These are phyloP conservation scores for Aegotheles bennettii DNA, from an alignment of 2,113 vertebrate genomes.

Conservation along the genomic window DNA sequence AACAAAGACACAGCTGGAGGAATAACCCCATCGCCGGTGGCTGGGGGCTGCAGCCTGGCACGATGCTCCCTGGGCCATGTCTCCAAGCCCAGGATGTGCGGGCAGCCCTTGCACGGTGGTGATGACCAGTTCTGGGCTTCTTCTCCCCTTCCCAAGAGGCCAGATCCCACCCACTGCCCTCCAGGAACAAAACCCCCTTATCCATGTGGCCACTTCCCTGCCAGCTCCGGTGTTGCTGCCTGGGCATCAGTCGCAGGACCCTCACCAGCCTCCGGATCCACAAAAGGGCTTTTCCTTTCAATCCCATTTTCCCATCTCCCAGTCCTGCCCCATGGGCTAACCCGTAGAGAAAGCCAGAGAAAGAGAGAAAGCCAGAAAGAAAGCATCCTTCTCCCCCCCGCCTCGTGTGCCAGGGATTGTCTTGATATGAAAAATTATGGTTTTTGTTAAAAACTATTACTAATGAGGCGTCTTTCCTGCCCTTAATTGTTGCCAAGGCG, in stretches of 20 bases:
- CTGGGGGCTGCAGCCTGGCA: conserved; percentile 3
- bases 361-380: neutral
- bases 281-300: neutral
- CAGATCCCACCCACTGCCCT: neutral
- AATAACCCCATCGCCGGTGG: neutral
- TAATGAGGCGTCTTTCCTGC: conserved; percentile 73
- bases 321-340: neutral
- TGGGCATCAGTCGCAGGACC: fast-evolving
- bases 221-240: neutral
- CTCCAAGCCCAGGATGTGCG: fast-evolving
- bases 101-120: fast-evolving
- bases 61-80: fast-evolving
- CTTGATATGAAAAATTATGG: conserved; percentile 62
- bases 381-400: neutral
- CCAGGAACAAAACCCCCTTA: neutral
- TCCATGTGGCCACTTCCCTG: fast-evolving
- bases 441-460: conserved; percentile 71
- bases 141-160: neutral
- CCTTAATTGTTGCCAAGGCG: conserved; percentile 83
- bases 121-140: fast-evolving
- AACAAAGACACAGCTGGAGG: conserved; percentile 41
- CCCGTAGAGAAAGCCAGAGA: neutral
- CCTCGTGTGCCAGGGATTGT: neutral
- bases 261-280: neutral
- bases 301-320: neutral